phyloP scores from a whole-genome alignment of 2,113 vertebrate genomes.

The Periophthalmodon schlosseri region DNA sequence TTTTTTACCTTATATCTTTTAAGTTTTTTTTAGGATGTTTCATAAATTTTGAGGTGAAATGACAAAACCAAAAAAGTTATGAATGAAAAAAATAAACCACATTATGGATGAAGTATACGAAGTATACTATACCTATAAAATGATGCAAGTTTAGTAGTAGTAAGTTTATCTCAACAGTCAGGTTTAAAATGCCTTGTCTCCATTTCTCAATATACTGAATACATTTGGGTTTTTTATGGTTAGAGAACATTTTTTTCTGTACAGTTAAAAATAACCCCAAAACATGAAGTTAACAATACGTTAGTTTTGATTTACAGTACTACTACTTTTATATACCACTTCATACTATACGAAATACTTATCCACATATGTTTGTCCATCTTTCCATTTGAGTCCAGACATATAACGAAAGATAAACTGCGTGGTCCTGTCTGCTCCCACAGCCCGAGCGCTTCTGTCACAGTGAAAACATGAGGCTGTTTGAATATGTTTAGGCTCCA shows the following conservation, averaged over 20 bases:
- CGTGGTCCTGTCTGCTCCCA: conserved; percentile 47
- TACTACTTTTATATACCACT: not conserved
- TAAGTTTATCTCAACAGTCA: too few relatives aligned
- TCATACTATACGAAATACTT: too few relatives aligned
- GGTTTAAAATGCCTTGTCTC: not conserved
- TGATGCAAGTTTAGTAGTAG: too few relatives aligned
- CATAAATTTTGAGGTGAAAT: too few relatives aligned
- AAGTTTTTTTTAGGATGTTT: too few relatives aligned
- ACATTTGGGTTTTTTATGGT: not conserved
- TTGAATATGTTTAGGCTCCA: conserved; percentile 67
- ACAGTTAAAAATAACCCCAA: not conserved
- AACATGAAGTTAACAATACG: not conserved
- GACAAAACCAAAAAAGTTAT: too few relatives aligned
- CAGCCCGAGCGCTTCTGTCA: conserved; percentile 62
- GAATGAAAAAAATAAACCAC: too few relatives aligned
- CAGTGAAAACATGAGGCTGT: conserved; percentile 72
- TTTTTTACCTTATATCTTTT: too few relatives aligned
- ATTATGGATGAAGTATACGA: too few relatives aligned
- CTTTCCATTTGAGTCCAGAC: conserved; percentile 24
- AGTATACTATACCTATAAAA: too few relatives aligned
- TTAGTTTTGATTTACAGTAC: not conserved
- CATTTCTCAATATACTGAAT: not conserved
- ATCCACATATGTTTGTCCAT: not conserved
- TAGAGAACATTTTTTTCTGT: too few relatives aligned
- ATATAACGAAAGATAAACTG: conserved; percentile 66